Percentiles rank a stretch among this genome's conserved stretches.
Conservation (phyloP, 2,797 vertebrate species). For the Chaetophractus vellerosus region DNA sequence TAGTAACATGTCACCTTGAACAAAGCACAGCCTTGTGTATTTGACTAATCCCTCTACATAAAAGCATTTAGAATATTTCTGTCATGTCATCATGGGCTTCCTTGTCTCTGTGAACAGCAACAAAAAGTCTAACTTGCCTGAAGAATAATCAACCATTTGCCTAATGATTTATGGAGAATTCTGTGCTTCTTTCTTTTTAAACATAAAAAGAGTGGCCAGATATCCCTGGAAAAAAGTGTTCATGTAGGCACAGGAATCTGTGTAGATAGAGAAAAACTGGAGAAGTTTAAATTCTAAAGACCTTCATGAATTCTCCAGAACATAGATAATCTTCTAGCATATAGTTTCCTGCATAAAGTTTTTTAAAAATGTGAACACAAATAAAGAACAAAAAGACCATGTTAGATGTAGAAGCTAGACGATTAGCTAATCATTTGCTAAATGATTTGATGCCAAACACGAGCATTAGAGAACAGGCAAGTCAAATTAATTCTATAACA, state of each 20-base stretch:
- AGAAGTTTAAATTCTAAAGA: background rate
- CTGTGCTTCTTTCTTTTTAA: background rate
- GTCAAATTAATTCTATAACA: conserved; percentile 3
- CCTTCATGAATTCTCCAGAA: background rate
- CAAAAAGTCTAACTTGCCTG: conserved; percentile 24
- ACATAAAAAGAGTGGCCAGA: background rate
- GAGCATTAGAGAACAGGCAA: background rate
- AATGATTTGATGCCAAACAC: background rate
- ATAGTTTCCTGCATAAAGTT: background rate
- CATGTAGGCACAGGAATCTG: background rate
- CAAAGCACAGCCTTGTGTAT: background rate
- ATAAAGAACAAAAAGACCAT: background rate
- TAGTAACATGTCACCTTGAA: conserved; percentile 21
- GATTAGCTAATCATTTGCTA: background rate
- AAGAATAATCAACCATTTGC: background rate
- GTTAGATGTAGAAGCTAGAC: background rate
- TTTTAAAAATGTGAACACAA: conserved; percentile 19
- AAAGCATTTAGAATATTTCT: background rate
- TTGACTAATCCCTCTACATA: conserved; percentile 20
- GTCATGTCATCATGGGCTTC: background rate
- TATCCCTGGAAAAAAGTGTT: background rate
- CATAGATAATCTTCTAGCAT: background rate
- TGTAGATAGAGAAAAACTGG: background rate
- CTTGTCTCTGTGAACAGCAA: background rate
- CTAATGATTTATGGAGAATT: background rate